Percentiles rank a stretch among this genome's conserved stretches.
Evolutionary conservation across 2,113 vertebrate species (phyloP).

Genomic region (Mystacornis crossleyi): DNA sequence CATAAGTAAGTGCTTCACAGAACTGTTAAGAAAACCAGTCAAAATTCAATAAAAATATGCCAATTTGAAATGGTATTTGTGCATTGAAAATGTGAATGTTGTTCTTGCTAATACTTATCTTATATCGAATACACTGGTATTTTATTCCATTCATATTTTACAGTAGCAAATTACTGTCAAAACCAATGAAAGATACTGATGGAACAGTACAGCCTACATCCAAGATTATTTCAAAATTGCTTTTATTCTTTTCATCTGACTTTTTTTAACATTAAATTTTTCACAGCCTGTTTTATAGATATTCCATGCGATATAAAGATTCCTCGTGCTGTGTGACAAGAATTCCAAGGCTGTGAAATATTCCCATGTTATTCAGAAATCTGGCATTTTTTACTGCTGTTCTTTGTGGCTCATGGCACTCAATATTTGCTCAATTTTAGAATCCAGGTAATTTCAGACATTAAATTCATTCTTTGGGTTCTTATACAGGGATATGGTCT

Average conservation of each 20-base stretch:
- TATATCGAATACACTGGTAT: fast-evolving
- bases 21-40: not conserved
- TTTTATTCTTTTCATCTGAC: not conserved
- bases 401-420: not conserved
- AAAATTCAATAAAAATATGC: not conserved
- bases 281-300: not conserved
- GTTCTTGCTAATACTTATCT: not conserved
- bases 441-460: not conserved
- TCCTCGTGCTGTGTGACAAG: not conserved
- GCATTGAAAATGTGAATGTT: not conserved
- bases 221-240: not conserved
- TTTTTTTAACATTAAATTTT: not conserved
- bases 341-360: not conserved
- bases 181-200: not conserved
- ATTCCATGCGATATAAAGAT: not conserved
- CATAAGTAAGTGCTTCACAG: not conserved
- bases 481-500: not conserved
- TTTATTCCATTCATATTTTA: not conserved
- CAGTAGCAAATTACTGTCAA: not conserved
- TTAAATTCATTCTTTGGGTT: not conserved
- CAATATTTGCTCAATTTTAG: not conserved
- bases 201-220: not conserved
- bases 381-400: not conserved
- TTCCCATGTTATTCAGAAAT: not conserved
- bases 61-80: not conserved